phyloP scores from a whole-genome alignment of 2,113 vertebrate species.

The Colinus virginianus region DNA sequence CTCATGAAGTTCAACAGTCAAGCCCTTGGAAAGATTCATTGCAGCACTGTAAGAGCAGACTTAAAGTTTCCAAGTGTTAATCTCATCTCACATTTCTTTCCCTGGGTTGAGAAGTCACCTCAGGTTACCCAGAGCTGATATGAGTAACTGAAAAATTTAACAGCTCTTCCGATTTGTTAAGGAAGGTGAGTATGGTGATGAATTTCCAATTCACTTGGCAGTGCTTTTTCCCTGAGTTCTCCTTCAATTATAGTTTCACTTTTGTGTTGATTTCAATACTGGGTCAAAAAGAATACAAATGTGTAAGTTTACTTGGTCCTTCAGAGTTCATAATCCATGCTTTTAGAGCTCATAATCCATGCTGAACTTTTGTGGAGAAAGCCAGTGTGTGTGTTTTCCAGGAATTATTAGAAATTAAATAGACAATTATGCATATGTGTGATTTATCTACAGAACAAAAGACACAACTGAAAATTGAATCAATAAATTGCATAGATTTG shows the following conservation, averaged over 20 bases:
- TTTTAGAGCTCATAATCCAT: background rate
- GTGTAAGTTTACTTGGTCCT: background rate
- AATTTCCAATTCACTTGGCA: background rate
- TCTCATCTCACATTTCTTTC: background rate
- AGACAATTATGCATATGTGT: background rate
- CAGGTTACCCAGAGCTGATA: background rate
- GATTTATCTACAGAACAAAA: background rate
- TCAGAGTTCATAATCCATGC: background rate
- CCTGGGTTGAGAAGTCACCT: background rate
- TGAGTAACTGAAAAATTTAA: constrained; percentile 1
- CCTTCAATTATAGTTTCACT: background rate
- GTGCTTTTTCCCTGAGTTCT: background rate
- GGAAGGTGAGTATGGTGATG: background rate
- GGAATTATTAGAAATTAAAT: background rate
- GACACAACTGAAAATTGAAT: background rate
- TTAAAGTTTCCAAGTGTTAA: background rate
- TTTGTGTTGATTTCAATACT: background rate
- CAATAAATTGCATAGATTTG: background rate
- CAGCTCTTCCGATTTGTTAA: background rate
- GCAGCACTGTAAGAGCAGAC: background rate
- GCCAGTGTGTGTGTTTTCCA: background rate
- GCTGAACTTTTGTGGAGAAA: background rate
- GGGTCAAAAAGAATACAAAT: background rate
- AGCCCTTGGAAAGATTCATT: background rate
- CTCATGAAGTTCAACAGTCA: background rate